Evolutionary conservation across 2,797 vertebrate species (phyloP).

Genomic region (Iguana delicatissima): DNA sequence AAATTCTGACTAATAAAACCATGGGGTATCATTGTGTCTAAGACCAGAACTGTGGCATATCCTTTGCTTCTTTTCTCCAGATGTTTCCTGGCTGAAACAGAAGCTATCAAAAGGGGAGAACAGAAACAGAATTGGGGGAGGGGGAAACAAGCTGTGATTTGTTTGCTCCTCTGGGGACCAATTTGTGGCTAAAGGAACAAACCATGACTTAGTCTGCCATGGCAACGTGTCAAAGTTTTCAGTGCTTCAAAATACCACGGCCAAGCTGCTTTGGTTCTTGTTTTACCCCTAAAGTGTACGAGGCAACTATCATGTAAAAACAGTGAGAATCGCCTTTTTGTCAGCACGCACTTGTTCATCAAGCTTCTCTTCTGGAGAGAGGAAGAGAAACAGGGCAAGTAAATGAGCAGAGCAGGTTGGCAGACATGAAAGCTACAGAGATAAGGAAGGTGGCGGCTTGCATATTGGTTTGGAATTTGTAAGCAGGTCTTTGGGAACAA

Average conservation of each 20-base stretch:
- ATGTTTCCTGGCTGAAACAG: too few species aligned
- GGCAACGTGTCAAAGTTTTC: background rate
- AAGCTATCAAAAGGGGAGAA: too few species aligned
- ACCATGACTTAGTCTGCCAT: background rate
- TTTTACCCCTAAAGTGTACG: too few species aligned
- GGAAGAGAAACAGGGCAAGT: background rate
- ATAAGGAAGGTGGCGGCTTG: background rate
- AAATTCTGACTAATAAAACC: background rate
- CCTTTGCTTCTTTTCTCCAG: too few species aligned
- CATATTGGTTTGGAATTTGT: background rate
- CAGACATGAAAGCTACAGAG: background rate
- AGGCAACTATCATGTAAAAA: too few species aligned
- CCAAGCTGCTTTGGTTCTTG: too few species aligned
- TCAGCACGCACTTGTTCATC: background rate
- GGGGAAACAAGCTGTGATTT: too few species aligned
- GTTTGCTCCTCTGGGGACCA: too few species aligned
- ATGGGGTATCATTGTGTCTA: background rate
- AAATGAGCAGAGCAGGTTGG: background rate
- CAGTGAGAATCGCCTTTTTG: background rate
- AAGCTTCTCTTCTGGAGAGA: background rate
- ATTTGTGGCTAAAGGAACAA: background rate
- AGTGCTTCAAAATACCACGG: too few species aligned
- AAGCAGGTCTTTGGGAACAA: too few species aligned
- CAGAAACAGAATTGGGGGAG: too few species aligned
- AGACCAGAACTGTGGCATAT: too few species aligned